phyloP scores from a whole-genome alignment of 2,113 vertebrate species.

The Geothlypis trichas region DNA sequence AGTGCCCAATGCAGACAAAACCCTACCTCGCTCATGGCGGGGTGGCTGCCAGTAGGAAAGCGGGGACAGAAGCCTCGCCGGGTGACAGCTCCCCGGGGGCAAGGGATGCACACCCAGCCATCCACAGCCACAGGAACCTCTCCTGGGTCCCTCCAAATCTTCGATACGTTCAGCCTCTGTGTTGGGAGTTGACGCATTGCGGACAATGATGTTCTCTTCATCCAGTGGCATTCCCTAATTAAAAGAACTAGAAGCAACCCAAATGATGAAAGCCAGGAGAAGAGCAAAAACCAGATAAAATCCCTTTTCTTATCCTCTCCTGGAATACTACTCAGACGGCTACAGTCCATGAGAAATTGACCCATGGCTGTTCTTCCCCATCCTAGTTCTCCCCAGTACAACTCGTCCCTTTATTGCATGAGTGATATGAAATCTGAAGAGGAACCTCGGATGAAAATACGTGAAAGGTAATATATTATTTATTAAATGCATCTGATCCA shows the following conservation, averaged over 20 bases:
- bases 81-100: background rate
- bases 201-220: conserved; percentile 27
- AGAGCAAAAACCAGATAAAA: conserved; percentile 14
- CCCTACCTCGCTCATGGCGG: background rate
- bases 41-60: background rate
- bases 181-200: conserved; percentile 36
- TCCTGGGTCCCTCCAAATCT: background rate
- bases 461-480: background rate
- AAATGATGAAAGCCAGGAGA: background rate
- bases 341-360: background rate
- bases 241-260: conserved; percentile 29
- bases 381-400: background rate
- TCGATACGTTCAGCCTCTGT: background rate
- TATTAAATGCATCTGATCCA: background rate
- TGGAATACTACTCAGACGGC: background rate
- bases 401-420: background rate
- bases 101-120: background rate
- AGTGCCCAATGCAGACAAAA: background rate
- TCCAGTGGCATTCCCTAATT: conserved; percentile 26
- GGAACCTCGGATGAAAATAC: background rate
- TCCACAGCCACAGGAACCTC: background rate
- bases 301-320: background rate
- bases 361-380: background rate
- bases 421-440: background rate
- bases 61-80: background rate